phyloP scores from a whole-genome alignment of 2,113 vertebrate species.

The Stercorarius parasiticus region DNA sequence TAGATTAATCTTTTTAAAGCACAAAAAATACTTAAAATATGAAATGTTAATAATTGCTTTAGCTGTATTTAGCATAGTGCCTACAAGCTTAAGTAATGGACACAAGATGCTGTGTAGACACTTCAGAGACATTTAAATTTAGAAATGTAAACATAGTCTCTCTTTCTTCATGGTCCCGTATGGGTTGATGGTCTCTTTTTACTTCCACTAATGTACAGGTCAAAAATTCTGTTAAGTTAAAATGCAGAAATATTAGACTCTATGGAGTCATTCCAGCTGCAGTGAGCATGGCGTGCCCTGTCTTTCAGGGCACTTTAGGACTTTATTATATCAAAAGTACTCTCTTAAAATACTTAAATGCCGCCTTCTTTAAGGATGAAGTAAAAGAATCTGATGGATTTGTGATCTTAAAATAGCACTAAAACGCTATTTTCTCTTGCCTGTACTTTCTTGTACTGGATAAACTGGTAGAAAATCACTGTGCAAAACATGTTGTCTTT shows the following conservation, averaged over 20 bases:
- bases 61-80: background rate
- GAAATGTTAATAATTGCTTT: background rate
- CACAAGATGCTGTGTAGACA: background rate
- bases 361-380: background rate
- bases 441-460: background rate
- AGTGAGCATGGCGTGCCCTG: background rate
- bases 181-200: background rate
- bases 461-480: background rate
- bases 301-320: background rate
- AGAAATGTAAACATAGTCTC: background rate
- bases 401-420: background rate
- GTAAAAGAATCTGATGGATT: background rate
- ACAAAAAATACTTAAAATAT: background rate
- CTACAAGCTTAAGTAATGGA: background rate
- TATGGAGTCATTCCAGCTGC: background rate
- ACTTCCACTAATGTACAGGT: background rate
- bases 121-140: background rate
- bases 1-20: background rate
- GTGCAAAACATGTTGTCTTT: background rate
- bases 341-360: background rate
- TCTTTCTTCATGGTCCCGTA: background rate
- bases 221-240: background rate
- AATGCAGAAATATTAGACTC: background rate
- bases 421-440: fast-evolving
- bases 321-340: background rate